Evolutionary conservation across 2,888 invertebrate species (phyloP).

Genomic region (Agonopterix alstromeriana): DNA sequence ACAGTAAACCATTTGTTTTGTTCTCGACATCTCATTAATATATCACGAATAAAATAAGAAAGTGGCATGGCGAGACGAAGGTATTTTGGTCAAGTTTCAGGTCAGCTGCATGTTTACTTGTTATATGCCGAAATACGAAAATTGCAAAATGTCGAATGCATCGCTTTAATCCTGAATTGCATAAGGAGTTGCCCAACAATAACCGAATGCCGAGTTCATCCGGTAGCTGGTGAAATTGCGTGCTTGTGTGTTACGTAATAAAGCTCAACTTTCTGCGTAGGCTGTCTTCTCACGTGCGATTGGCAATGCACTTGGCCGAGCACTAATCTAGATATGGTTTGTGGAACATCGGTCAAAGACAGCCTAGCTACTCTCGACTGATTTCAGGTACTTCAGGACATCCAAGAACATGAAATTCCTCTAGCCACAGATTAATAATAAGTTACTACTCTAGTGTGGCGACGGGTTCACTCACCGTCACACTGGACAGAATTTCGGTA

Average conservation of each 20-base stretch:
- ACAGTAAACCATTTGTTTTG: slow-evolving; percentile 1
- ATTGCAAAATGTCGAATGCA: slow-evolving; percentile 59
- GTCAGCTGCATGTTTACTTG: slow-evolving; percentile 32
- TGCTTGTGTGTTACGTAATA: slow-evolving; percentile 43
- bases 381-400: too few species aligned
- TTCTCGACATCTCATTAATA: slow-evolving; percentile 25
- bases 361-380: too few species aligned
- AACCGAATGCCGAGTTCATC: slow-evolving; percentile 47
- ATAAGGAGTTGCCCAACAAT: slow-evolving; percentile 61
- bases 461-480: too few species aligned
- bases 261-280: slow-evolving; percentile 30
- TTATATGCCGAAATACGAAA: slow-evolving; percentile 49
- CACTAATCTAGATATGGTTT: too few species aligned
- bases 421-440: too few species aligned
- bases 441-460: too few species aligned
- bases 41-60: slow-evolving; percentile 41
- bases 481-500: too few species aligned
- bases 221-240: slow-evolving; percentile 45
- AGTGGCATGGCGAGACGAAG: slow-evolving; percentile 34
- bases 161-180: slow-evolving; percentile 63
- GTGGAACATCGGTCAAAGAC: too few species aligned
- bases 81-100: slow-evolving; percentile 30
- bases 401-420: too few species aligned
- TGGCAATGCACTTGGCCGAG: background rate
- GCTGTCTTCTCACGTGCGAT: background rate